phyloP scores from a whole-genome alignment of 1,140 invertebrate species.

The Drosophila sechellia region DNA sequence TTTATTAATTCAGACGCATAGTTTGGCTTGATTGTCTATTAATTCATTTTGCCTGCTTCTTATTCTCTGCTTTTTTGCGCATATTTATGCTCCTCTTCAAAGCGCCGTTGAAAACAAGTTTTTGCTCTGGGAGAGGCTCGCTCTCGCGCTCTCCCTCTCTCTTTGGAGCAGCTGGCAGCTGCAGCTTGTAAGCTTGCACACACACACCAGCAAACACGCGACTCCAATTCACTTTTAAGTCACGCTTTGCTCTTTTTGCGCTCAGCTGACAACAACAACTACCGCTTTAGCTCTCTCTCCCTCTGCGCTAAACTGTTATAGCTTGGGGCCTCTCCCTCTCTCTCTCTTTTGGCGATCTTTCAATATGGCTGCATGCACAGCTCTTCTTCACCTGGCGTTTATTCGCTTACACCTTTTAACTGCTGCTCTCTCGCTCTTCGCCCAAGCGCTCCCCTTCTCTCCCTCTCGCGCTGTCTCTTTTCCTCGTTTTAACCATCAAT shows the following conservation, averaged over 20 bases:
- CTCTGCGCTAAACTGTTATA: slow-evolving; percentile 72
- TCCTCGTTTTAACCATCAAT: slow-evolving; percentile 71
- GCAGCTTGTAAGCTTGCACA: slow-evolving; percentile 61
- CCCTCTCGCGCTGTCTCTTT: slow-evolving; percentile 40
- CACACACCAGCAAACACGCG: slow-evolving; percentile 40
- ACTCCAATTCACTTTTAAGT: slow-evolving; percentile 80
- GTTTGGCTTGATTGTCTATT: slow-evolving; percentile 76
- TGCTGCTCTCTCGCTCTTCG: slow-evolving; percentile 42
- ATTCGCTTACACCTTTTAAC: slow-evolving; percentile 70
- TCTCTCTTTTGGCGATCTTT: slow-evolving; percentile 44
- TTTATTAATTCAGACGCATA: slow-evolving; percentile 72
- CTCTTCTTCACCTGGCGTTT: slow-evolving; percentile 78
- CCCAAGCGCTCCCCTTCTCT: slow-evolving; percentile 15
- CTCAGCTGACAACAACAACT: slow-evolving; percentile 68
- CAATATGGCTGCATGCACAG: slow-evolving; percentile 73
- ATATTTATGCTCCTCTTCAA: slow-evolving; percentile 76
- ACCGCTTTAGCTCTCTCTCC: slow-evolving; percentile 30
- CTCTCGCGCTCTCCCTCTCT: slow-evolving; percentile 23
- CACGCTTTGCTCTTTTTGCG: slow-evolving; percentile 81
- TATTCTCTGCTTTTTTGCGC: slow-evolving; percentile 47
- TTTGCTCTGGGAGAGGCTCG: slow-evolving; percentile 32
- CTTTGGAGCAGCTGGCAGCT: slow-evolving; percentile 70
- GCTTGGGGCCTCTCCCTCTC: slow-evolving; percentile 58
- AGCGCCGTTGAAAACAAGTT: slow-evolving; percentile 80
- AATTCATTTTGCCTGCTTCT: slow-evolving; percentile 62